Evolutionary conservation across 2,113 vertebrate genomes (phyloP).

Genomic region (Spheniscus mendiculus): DNA sequence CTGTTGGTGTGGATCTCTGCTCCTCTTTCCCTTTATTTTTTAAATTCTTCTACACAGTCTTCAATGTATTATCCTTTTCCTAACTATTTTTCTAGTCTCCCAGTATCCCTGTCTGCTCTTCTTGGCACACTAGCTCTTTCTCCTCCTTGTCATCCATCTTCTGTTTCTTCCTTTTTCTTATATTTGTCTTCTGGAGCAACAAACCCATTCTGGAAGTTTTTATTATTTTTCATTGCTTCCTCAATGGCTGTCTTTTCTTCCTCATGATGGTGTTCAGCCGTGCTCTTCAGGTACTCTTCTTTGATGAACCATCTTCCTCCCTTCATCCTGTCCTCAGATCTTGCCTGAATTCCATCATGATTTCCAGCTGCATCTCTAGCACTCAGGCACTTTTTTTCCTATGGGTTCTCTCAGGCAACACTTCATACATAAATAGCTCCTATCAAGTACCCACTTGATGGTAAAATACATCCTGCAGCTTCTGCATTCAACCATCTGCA

Average conservation of each 20-base stretch:
- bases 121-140: background rate
- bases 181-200: background rate
- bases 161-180: background rate
- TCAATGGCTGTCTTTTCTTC: background rate
- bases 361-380: background rate
- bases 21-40: background rate
- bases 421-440: constrained; percentile 58
- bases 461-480: constrained; percentile 59
- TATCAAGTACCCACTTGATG: constrained; percentile 51
- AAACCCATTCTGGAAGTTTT: background rate
- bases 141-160: background rate
- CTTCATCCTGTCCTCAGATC: background rate
- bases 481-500: constrained; percentile 34
- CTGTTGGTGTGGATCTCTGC: background rate
- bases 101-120: background rate
- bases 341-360: background rate
- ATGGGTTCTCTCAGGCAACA: background rate
- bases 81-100: background rate
- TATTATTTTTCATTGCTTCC: background rate
- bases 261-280: background rate
- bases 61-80: background rate
- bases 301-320: background rate
- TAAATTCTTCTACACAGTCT: background rate
- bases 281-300: background rate
- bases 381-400: background rate